Evolutionary conservation across 2,888 invertebrate species (phyloP), one percentile per base, ranked within the genome.

Genomic region (Drosophila phalerata): DNA sequence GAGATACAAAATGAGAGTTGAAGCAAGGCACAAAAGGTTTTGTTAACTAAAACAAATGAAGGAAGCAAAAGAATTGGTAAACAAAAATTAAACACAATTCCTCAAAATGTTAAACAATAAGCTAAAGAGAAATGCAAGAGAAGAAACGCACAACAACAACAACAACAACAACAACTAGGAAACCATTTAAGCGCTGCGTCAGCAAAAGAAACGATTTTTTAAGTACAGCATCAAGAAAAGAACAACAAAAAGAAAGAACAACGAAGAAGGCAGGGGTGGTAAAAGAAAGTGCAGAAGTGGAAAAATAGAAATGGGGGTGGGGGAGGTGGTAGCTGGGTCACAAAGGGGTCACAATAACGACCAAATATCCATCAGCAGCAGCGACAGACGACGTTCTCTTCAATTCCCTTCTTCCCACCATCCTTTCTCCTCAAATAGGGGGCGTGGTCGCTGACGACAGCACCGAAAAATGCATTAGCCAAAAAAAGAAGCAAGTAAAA

Each of bases 161-260:
- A 52, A 25, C 6, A 43, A 28, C 1, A 48, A 38, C 22, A 40
- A 49, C 8, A 56, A 56, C 1, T 48, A 48, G 17, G 25, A 53
- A 69, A 71, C 61, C 67, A 68, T 65, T 80, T 68, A 80, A 77
- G 64, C 69, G 81, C 73, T 76, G 70, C 69, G 69, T 73, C 84
- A 77, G 81, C 77, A 60, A 32, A 72, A 76, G 79, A 75, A 79
- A 79, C 72, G 72, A 79, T 82, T 68, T 82, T 79, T 82, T 82
- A 79, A 79, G 79, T 68, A 79, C 67, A 61, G 77, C 60, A 53
- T 43, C 56, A 45, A 56, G 60, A 42, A 28, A 15, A 28, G 30
- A 40, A 66, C 30, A 52, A 17, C 43, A 45, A 17, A 42, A 34
- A 11, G 32, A 0, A 43, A 43, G 9, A 48, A 19, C 38, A 49